A percentile compares a stretch with the other conserved stretches of the same genome.
phyloP scores from a whole-genome alignment of 2,113 vertebrate species.

The Prochilodus magdalenae region DNA sequence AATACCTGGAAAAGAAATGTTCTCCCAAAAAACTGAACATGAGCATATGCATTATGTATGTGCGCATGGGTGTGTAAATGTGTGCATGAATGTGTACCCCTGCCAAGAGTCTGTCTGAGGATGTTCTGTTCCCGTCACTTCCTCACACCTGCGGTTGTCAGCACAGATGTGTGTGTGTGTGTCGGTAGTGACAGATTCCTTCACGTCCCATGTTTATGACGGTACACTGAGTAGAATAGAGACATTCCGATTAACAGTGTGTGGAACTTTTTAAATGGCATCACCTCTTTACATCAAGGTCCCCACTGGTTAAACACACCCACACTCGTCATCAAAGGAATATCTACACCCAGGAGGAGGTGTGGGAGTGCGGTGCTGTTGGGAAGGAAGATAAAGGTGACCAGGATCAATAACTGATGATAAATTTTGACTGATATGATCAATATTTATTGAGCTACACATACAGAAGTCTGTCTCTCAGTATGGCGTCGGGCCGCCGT shows the following conservation, averaged over 20 bases:
- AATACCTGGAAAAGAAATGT: too few relatives aligned
- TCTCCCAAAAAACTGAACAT: too few relatives aligned
- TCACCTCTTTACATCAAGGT: background rate
- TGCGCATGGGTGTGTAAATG: background rate
- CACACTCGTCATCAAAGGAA: too few relatives aligned
- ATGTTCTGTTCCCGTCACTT: conserved; percentile 50
- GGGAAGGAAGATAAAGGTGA: too few relatives aligned
- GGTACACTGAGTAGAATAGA: background rate
- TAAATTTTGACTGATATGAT: too few relatives aligned
- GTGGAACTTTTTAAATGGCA: background rate
- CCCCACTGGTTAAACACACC: too few relatives aligned
- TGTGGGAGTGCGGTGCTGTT: too few relatives aligned
- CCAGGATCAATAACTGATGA: too few relatives aligned
- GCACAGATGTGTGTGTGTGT: conserved; percentile 26
- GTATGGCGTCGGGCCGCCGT: too few relatives aligned
- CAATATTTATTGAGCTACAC: too few relatives aligned
- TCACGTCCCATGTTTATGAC: background rate
- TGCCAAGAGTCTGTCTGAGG: conserved; percentile 37
- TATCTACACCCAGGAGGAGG: too few relatives aligned
- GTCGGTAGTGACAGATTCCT: background rate
- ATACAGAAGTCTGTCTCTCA: too few relatives aligned
- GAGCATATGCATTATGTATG: background rate
- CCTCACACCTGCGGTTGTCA: conserved; percentile 47
- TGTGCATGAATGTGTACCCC: conserved; percentile 19
- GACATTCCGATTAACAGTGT: background rate